Evolutionary conservation across 2,888 invertebrate species (phyloP).

Genomic region (Coelinius sp.): DNA sequence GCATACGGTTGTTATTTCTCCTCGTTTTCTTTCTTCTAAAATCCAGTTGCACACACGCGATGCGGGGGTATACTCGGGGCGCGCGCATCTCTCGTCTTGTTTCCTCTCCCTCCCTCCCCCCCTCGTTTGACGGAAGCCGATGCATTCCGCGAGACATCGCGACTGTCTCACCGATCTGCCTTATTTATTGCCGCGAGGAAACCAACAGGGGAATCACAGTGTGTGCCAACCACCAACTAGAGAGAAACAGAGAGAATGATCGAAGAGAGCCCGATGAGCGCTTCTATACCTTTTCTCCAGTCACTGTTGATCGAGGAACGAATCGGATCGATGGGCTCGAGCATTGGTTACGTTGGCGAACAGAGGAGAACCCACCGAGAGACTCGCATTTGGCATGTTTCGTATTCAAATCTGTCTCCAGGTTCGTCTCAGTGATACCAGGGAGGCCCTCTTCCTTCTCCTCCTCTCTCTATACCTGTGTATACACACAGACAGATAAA

Average conservation of each 20-base stretch:
- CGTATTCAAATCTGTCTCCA: constrained; percentile 64
- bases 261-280: not conserved
- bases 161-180: constrained; percentile 63
- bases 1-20: constrained; percentile 14
- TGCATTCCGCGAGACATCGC: constrained; percentile 67
- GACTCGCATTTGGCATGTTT: constrained; percentile 61
- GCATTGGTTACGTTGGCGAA: constrained; percentile 39
- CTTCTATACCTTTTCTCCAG: not conserved
- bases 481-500: not conserved
- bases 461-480: not conserved
- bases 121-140: constrained; percentile 67
- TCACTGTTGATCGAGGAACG: constrained; percentile 17
- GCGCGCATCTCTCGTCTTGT: constrained; percentile 45
- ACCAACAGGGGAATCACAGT: constrained; percentile 52
- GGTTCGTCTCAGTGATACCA: constrained; percentile 28
- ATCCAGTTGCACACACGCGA: constrained; percentile 30
- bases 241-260: constrained; percentile 22
- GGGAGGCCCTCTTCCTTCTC: constrained; percentile 2
- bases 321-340: constrained; percentile 34
- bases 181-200: constrained; percentile 66
- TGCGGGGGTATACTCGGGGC: constrained; percentile 30
- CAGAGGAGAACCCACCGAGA: constrained; percentile 40
- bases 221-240: constrained; percentile 28
- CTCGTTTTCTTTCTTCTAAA: constrained; percentile 34
- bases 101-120: too few relatives aligned